Evolutionary conservation across 1,140 invertebrate species (phyloP), one percentile per base, ranked within the genome.

Genomic region (Drosophila nikananu): DNA sequence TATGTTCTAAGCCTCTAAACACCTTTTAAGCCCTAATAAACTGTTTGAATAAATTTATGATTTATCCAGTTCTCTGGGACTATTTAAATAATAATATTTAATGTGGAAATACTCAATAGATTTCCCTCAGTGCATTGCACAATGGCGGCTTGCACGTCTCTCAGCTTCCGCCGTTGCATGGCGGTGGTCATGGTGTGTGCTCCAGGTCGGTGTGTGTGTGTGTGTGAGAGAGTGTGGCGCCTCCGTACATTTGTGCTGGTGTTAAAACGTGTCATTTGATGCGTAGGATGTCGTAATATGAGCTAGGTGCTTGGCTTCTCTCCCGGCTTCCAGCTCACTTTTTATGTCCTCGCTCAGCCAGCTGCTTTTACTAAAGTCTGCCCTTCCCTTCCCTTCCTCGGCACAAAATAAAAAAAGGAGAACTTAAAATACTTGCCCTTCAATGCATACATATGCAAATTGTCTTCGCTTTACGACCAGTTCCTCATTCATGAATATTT

Each of bases 241-340:
- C 17, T 77, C 37, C 17, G n/a, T 46, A 44, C 54, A 49, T 27
- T 58, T 65, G 72, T 51, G 66, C 49, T 77, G 86, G 83, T 87
- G 83, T 71, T 89, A 89, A 83, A 87, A 80, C 84, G 84, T 89
- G 84, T 87, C 83, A 83, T 87, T 89, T 87, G 60, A 87, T 87
- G 68, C 80, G 72, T 70, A 64, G 64, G 77, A 66, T 77, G 57
- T 68, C 64, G 77, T 80, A 74, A 83, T 77, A 83, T 77, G 68
- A 89, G 77, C 68, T 65, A 83, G 80, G 63, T 83, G 76, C 72
- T 64, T 63, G 71, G n/a, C 55, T 77, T 62, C 42, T n/a, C 32
- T 15, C 39, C 21, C 39, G 15, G n/a, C n/a, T 25, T 35, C 23
- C 44, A 57, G 51, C 17, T 41, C 49, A 57, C 30, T 52, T 58